These are phyloP conservation scores for Agrotis exclamationis DNA, from an alignment of 2,888 invertebrate species.

Conservation along the genomic window DNA sequence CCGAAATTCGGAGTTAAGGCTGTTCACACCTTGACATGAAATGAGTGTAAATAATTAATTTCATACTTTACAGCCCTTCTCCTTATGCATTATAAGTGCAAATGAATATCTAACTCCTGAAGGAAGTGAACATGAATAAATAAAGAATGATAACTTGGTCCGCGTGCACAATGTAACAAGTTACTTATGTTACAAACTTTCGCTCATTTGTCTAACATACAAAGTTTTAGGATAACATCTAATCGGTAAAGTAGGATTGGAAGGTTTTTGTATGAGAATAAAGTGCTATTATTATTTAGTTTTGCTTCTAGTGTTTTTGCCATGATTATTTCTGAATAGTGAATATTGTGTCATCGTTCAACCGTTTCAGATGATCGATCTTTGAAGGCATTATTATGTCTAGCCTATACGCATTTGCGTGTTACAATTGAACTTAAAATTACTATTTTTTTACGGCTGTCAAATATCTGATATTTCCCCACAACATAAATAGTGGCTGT, in stretches of 20 bases:
- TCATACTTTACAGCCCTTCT: constrained; percentile 40
- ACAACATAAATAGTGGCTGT: not conserved
- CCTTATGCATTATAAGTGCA: constrained; percentile 54
- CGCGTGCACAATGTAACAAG: constrained; percentile 42
- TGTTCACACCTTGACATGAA: constrained; percentile 23
- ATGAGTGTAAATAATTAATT: constrained; percentile 38
- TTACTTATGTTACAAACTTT: constrained; percentile 53
- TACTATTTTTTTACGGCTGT: not conserved
- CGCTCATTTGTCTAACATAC: constrained; percentile 53
- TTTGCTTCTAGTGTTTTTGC: constrained; percentile 14
- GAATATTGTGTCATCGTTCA: not conserved
- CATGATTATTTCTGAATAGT: not conserved
- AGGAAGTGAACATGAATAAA: constrained; percentile 55
- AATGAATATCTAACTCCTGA: constrained; percentile 51
- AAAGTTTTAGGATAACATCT: constrained; percentile 64
- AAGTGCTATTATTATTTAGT: constrained; percentile 51
- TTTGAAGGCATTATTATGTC: not conserved
- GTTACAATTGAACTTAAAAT: no score
- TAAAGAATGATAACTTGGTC: constrained; percentile 53
- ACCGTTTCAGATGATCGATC: not conserved
- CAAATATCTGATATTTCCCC: not conserved
- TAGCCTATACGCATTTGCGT: no score
- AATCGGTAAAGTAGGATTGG: constrained; percentile 56
- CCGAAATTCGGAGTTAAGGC: not conserved
- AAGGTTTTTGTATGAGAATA: constrained; percentile 41